A percentile compares a stretch with the other conserved stretches of the same genome.
These are phyloP conservation scores for Tiliacea citrago DNA, from an alignment of 2,888 invertebrate species.

Conservation along the genomic window DNA sequence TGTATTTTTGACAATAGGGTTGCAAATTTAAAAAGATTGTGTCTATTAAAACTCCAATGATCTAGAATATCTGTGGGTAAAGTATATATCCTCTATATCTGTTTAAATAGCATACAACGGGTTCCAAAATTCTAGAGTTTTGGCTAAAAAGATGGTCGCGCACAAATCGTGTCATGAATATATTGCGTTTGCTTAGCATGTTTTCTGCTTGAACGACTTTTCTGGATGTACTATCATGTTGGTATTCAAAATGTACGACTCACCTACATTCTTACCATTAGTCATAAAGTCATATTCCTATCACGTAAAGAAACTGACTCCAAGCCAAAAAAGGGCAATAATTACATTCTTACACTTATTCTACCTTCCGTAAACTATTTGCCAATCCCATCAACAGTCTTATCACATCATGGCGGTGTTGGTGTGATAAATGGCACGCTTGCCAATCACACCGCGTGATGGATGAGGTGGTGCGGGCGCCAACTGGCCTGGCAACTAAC, in stretches of 20 bases:
- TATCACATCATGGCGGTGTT: conserved; percentile 40
- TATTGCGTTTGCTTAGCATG: not conserved
- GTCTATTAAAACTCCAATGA: not conserved
- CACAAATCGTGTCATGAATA: not conserved
- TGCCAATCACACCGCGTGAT: conserved; percentile 72
- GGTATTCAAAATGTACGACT: not conserved
- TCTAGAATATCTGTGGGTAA: no score
- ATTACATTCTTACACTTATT: conserved; percentile 40
- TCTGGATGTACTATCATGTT: not conserved
- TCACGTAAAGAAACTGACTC: conserved; percentile 34
- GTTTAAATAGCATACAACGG: not conserved
- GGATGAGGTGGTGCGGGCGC: conserved; percentile 73
- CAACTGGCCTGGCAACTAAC: conserved; percentile 66
- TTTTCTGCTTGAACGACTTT: not conserved
- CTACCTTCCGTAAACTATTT: conserved; percentile 54
- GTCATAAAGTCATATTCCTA: conserved; percentile 34
- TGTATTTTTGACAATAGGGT: not conserved
- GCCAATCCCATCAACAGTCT: conserved; percentile 50
- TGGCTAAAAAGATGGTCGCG: not conserved
- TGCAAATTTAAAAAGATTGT: not conserved
- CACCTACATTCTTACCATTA: not conserved
- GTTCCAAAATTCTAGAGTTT: not conserved
- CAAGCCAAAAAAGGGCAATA: conserved; percentile 41
- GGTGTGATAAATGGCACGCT: conserved; percentile 46
- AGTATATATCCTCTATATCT: no score